phyloP scores from a whole-genome alignment of 2,888 invertebrate genomes.

The Heliconius ismenius region DNA sequence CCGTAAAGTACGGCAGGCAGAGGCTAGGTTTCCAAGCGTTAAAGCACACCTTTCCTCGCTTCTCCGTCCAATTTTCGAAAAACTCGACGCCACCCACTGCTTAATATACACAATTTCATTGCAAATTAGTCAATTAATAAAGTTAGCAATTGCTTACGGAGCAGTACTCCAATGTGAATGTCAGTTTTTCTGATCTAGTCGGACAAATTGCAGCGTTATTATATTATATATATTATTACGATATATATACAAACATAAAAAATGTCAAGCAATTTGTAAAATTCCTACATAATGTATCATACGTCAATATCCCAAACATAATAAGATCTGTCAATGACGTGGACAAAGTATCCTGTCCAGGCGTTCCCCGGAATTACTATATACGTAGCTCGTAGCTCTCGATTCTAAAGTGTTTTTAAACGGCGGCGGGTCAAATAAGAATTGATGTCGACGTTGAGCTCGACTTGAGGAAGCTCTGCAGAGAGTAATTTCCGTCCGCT shows the following conservation, averaged over 20 bases:
- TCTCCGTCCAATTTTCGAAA: no score
- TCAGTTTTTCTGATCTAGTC: no score
- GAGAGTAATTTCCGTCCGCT: slow-evolving; percentile 38
- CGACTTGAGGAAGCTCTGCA: slow-evolving; percentile 29
- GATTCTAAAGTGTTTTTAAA: slow-evolving; percentile 29
- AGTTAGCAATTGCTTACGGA: no score
- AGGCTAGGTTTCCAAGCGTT: neutral
- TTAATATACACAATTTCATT: no score
- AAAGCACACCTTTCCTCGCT: neutral
- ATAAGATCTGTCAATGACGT: slow-evolving; percentile 27
- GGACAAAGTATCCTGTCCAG: slow-evolving; percentile 29
- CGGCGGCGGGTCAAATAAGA: slow-evolving; percentile 35
- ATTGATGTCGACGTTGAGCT: slow-evolving; percentile 33
- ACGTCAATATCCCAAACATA: slow-evolving; percentile 3
- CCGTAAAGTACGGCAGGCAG: neutral
- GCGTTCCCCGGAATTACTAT: slow-evolving; percentile 22
- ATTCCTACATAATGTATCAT: slow-evolving; percentile 11
- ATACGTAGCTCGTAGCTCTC: neutral
- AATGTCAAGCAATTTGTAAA: slow-evolving; percentile 3
- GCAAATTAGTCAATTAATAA: no score
- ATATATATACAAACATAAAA: neutral
- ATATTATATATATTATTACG: no score
- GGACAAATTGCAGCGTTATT: no score
- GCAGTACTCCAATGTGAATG: no score
- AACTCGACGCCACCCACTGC: no score